phyloP scores from a whole-genome alignment of 2,888 invertebrate genomes.

The Macropis europaea region DNA sequence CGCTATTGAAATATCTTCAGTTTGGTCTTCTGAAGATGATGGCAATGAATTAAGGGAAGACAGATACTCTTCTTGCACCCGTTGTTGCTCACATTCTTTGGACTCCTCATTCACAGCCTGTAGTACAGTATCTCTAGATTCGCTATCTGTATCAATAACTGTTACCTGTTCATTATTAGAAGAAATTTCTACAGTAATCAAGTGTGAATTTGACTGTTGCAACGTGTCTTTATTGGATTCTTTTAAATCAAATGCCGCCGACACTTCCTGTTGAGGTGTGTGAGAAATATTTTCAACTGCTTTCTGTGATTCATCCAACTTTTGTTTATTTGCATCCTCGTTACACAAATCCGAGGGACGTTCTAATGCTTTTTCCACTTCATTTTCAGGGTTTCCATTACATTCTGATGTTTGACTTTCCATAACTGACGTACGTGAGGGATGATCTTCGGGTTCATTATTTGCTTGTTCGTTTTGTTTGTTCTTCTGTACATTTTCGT shows the following conservation, averaged over 20 bases:
- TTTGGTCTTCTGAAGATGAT: not conserved
- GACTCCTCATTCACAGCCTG: not conserved
- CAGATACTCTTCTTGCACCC: not conserved
- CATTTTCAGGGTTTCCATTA: not conserved
- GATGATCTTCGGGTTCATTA: too few relatives aligned
- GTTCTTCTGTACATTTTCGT: not conserved
- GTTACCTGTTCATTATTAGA: constrained; percentile 21
- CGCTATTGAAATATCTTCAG: not conserved
- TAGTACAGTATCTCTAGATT: not conserved
- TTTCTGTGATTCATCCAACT: not conserved
- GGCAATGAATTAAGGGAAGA: not conserved
- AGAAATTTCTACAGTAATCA: constrained; percentile 36
- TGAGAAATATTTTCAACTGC: not conserved
- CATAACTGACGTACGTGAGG: not conserved
- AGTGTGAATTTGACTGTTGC: not conserved
- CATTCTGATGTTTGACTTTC: not conserved
- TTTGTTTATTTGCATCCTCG: not conserved
- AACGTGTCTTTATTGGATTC: not conserved
- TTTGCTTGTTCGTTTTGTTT: not conserved
- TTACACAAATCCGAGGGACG: not conserved
- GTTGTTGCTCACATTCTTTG: not conserved
- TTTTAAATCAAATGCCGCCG: not conserved
- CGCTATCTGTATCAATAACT: constrained; percentile 7
- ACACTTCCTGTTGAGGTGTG: not conserved
- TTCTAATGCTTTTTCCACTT: not conserved